Conservation (phyloP, 2,888 invertebrate species). For the Elmis aenea region DNA sequence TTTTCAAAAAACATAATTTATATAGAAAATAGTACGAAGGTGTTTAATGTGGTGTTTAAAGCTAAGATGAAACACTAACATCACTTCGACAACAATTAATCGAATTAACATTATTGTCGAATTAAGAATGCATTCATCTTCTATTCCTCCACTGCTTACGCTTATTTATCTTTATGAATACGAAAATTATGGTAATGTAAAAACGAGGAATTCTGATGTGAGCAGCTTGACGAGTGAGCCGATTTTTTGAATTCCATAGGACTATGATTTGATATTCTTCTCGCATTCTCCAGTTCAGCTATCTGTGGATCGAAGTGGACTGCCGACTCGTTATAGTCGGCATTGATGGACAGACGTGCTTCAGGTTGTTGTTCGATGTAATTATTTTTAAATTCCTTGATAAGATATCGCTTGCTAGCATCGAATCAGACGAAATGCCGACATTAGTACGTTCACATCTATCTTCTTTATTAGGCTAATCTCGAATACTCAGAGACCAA, state of each 20-base stretch:
- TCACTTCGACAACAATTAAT: too few relatives aligned
- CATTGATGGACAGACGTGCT: slow-evolving; percentile 42
- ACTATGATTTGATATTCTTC: slow-evolving; percentile 34
- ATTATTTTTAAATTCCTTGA: slow-evolving; percentile 46
- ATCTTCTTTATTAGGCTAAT: neutral
- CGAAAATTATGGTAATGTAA: too few relatives aligned
- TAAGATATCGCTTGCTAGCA: slow-evolving; percentile 40
- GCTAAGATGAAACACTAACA: too few relatives aligned
- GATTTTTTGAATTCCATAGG: slow-evolving; percentile 26
- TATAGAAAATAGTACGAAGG: too few relatives aligned
- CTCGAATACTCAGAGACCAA: neutral
- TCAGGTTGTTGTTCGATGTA: slow-evolving; percentile 38
- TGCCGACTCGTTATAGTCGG: slow-evolving; percentile 33
- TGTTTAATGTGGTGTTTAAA: too few relatives aligned
- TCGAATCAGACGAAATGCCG: slow-evolving; percentile 34
- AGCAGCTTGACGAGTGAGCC: too few relatives aligned
- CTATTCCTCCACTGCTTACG: too few relatives aligned
- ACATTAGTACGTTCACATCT: slow-evolving; percentile 24
- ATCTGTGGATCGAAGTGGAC: slow-evolving; percentile 26
- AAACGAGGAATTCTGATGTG: too few relatives aligned
- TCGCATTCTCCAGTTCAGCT: slow-evolving; percentile 27
- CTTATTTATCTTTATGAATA: too few relatives aligned
- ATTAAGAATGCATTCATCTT: too few relatives aligned
- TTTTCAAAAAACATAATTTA: too few relatives aligned
- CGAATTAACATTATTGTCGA: too few relatives aligned